Conservation (phyloP, 2,113 vertebrate genomes). For the Pterocles gutturalis region DNA sequence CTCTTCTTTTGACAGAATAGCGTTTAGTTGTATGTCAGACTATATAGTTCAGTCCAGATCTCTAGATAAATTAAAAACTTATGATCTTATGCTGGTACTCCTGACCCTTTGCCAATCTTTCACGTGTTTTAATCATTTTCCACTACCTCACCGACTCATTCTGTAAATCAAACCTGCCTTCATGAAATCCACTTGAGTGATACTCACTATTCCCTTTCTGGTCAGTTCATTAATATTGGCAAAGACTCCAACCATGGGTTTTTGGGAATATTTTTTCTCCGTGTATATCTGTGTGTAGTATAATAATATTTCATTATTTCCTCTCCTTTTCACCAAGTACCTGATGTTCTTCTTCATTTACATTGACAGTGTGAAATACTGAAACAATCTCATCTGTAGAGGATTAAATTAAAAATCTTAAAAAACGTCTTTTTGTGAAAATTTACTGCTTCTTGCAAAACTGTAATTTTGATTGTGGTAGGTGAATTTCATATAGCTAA, state of each 20-base stretch:
- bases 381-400: background rate
- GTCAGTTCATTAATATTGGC: background rate
- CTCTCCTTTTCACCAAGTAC: background rate
- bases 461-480: background rate
- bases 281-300: background rate
- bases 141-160: slow-evolving; percentile 15
- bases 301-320: background rate
- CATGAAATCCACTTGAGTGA: slow-evolving; percentile 25
- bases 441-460: background rate
- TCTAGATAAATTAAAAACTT: slow-evolving; percentile 39
- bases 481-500: background rate
- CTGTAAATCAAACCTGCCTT: slow-evolving; percentile 43
- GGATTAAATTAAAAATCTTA: background rate
- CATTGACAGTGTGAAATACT: background rate
- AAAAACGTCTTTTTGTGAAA: background rate
- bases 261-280: background rate
- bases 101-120: slow-evolving; percentile 29
- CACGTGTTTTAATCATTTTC: slow-evolving; percentile 41
- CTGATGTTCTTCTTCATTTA: background rate
- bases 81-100: slow-evolving; percentile 9
- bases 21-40: background rate
- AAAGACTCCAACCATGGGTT: background rate
- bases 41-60: slow-evolving; percentile 16
- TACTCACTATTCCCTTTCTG: background rate
- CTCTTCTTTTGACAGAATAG: background rate